Percentiles rank a stretch among this genome's conserved stretches.
Evolutionary conservation across 2,113 vertebrate species (phyloP).

Genomic region (Malurus alboscapulatus): DNA sequence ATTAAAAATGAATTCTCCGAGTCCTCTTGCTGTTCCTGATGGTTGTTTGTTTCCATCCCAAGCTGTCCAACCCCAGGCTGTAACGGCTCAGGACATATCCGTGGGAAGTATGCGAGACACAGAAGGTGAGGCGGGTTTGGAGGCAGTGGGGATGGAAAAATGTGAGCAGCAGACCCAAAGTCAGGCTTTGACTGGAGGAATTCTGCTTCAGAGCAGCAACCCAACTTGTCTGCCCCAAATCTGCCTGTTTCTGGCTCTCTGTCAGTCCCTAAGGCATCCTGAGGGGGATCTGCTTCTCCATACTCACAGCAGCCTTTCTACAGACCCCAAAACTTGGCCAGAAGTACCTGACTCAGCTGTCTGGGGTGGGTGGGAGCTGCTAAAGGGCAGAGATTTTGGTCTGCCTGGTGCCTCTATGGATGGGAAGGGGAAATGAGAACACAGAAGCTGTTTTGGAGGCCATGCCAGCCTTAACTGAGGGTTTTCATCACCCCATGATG

Average conservation of each 20-base stretch:
- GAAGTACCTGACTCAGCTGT: background rate
- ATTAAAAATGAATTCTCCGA: background rate
- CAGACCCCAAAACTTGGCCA: background rate
- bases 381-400: background rate
- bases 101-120: conserved; percentile 95
- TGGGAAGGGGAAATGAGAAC: background rate
- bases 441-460: accelerated
- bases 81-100: conserved; percentile 92
- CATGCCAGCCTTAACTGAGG: background rate
- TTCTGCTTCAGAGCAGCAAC: background rate
- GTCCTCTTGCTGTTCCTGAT: background rate
- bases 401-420: accelerated
- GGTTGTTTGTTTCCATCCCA: conserved; percentile 57
- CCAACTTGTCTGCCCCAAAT: background rate
- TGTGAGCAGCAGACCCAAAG: background rate
- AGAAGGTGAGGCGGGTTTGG: conserved; percentile 82
- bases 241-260: background rate
- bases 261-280: no score
- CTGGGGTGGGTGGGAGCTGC: background rate
- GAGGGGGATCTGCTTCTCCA: background rate
- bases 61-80: conserved; percentile 98
- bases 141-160: background rate
- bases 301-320: background rate
- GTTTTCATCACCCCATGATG: background rate
- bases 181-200: accelerated